A percentile compares a stretch with the other conserved stretches of the same genome.
These are phyloP conservation scores for Phocides pigmalion DNA, from an alignment of 1,140 invertebrate species.

Conservation along the genomic window DNA sequence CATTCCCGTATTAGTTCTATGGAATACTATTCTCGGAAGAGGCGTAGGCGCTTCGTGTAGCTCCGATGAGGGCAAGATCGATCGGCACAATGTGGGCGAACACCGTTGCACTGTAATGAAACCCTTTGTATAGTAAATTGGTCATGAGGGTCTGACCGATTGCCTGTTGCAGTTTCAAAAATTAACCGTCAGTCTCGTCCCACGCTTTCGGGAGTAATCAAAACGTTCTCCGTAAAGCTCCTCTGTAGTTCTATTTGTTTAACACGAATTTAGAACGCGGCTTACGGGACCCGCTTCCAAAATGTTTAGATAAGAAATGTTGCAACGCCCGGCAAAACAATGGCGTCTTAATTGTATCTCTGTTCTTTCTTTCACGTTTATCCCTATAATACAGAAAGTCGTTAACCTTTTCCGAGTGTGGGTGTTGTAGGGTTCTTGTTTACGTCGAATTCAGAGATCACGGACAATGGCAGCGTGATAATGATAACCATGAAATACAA, in stretches of 20 bases:
- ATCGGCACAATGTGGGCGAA: slow-evolving; percentile 68
- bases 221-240: not conserved
- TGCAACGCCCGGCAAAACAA: slow-evolving; percentile 71
- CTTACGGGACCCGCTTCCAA: slow-evolving; percentile 40
- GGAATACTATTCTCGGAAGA: slow-evolving; percentile 33
- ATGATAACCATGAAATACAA: slow-evolving; percentile 47
- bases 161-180: slow-evolving; percentile 68
- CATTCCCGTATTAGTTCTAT: slow-evolving; percentile 6
- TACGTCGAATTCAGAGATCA: slow-evolving; percentile 51
- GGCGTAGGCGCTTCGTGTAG: slow-evolving; percentile 60
- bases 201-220: slow-evolving; percentile 41
- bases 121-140: slow-evolving; percentile 76
- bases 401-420: slow-evolving; percentile 57
- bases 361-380: slow-evolving; percentile 50
- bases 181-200: slow-evolving; percentile 45
- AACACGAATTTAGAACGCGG: slow-evolving; percentile 47
- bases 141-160: slow-evolving; percentile 68
- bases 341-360: slow-evolving; percentile 73
- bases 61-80: slow-evolving; percentile 73
- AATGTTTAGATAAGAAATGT: slow-evolving; percentile 73
- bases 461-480: slow-evolving; percentile 57
- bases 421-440: slow-evolving; percentile 50
- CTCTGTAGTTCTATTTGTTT: slow-evolving; percentile 42
- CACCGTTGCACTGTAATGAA: slow-evolving; percentile 60
- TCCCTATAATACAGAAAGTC: slow-evolving; percentile 53